Conservation (phyloP, 2,888 invertebrate species). For the Adela reaumurella region DNA sequence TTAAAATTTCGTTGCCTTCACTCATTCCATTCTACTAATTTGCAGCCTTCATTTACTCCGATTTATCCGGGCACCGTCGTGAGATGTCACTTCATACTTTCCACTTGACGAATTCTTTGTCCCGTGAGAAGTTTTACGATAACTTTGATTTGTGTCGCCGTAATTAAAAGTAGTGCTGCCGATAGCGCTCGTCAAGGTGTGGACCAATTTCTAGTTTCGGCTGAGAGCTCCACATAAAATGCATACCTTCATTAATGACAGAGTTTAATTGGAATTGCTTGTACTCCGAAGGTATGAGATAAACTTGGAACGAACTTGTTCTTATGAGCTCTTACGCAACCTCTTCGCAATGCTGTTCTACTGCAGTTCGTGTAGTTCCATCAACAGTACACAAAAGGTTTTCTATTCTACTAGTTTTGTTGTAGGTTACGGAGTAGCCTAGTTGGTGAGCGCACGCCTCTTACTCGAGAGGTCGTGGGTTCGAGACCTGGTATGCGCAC, state of each 20-base stretch:
- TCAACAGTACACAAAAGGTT: too few species aligned
- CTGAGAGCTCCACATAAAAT: conserved; percentile 14
- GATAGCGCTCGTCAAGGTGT: conserved; percentile 29
- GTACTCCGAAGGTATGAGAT: neutral
- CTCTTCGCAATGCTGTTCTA: too few species aligned
- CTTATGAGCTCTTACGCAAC: neutral
- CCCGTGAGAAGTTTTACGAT: conserved; percentile 51
- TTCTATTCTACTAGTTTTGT: too few species aligned
- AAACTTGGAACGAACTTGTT: neutral
- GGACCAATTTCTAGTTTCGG: conserved; percentile 37
- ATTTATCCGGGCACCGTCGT: neutral
- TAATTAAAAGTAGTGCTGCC: conserved; percentile 54
- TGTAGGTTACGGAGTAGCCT: too few species aligned
- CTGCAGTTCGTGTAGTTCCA: too few species aligned
- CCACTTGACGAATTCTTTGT: conserved; percentile 14
- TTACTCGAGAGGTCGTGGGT: too few species aligned
- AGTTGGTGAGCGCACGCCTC: too few species aligned
- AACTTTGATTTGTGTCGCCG: conserved; percentile 54
- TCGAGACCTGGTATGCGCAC: too few species aligned
- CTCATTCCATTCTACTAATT: too few species aligned
- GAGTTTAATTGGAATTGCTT: neutral
- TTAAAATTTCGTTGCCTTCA: too few species aligned
- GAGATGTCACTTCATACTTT: neutral
- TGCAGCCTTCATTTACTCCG: too few species aligned
- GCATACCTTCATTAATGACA: neutral